A percentile compares a stretch with the other conserved stretches of the same genome.
phyloP scores from a whole-genome alignment of 2,113 vertebrate species.

The Thomomys bottae region DNA sequence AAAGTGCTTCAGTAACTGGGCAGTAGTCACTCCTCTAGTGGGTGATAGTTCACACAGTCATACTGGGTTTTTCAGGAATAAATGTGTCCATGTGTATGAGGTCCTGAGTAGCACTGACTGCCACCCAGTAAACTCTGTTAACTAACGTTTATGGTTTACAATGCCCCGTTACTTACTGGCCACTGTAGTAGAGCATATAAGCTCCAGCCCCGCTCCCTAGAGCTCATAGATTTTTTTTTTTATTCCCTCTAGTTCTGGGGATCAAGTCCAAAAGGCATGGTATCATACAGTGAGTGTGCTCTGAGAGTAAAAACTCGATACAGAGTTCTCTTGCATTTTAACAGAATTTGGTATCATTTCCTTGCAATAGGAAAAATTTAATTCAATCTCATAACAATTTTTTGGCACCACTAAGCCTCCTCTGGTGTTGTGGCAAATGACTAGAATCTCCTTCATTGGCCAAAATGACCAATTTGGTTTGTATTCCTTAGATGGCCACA shows the following conservation, averaged over 20 bases:
- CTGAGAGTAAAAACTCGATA: background rate
- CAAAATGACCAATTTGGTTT: background rate
- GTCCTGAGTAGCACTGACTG: background rate
- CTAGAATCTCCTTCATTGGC: background rate
- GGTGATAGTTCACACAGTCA: no score
- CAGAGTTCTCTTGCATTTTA: background rate
- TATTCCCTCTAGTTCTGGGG: background rate
- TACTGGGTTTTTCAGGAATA: background rate
- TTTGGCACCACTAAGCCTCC: background rate
- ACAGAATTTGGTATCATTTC: background rate
- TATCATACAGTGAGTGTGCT: background rate
- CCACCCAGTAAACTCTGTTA: background rate
- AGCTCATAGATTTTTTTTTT: background rate
- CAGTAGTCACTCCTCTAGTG: background rate
- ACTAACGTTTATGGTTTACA: background rate
- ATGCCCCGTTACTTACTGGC: background rate
- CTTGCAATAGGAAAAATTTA: slow-evolving; percentile 20
- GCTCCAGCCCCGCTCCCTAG: background rate
- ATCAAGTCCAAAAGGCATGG: background rate
- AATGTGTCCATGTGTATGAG: background rate
- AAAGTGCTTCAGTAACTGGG: background rate
- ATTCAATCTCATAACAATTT: background rate
- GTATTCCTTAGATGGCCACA: background rate
- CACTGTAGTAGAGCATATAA: no score
- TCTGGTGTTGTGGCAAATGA: background rate